phyloP scores from a whole-genome alignment of 2,888 invertebrate genomes.

The Drosophila anomelani region DNA sequence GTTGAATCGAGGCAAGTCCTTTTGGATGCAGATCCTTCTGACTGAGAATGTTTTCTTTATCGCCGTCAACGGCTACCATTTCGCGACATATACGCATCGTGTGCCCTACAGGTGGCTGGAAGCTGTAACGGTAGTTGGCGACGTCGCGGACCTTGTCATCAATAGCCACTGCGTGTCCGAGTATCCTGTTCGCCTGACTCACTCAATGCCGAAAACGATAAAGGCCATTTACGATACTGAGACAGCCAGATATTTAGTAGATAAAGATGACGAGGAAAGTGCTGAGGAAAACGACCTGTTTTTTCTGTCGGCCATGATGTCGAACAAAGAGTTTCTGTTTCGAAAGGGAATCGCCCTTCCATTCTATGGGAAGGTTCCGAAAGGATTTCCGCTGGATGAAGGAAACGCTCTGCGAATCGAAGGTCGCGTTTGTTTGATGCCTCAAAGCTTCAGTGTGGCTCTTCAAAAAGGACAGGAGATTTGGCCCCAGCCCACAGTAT shows the following conservation, averaged over 20 bases:
- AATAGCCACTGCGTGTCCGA: conserved; percentile 79
- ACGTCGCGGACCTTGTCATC: conserved; percentile 86
- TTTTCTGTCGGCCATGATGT: conserved; percentile 14
- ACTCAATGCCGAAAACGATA: conserved; percentile 39
- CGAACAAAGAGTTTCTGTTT: background rate
- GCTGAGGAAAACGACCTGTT: conserved; percentile 25
- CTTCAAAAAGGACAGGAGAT: conserved; percentile 87
- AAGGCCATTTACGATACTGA: background rate
- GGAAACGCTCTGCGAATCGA: conserved; percentile 86
- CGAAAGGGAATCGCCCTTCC: conserved; percentile 79
- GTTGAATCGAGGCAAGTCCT: conserved; percentile 72
- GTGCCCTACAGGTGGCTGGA: conserved; percentile 86
- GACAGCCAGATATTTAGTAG: background rate
- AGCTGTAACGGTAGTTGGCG: conserved; percentile 87
- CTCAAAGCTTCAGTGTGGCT: conserved; percentile 90
- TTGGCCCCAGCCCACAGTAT: conserved; percentile 90
- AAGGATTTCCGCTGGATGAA: conserved; percentile 77
- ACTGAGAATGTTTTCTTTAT: conserved; percentile 87
- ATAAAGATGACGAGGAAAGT: background rate
- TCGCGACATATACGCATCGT: conserved; percentile 88
- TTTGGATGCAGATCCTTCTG: conserved; percentile 86
- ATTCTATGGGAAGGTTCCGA: conserved; percentile 72
- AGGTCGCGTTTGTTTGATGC: conserved; percentile 88
- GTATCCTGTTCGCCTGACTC: conserved; percentile 71
- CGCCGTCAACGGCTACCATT: conserved; percentile 89